Evolutionary conservation across 2,797 vertebrate species (phyloP), one percentile per base, ranked within the genome.

Genomic region (Myotis findleyi): DNA sequence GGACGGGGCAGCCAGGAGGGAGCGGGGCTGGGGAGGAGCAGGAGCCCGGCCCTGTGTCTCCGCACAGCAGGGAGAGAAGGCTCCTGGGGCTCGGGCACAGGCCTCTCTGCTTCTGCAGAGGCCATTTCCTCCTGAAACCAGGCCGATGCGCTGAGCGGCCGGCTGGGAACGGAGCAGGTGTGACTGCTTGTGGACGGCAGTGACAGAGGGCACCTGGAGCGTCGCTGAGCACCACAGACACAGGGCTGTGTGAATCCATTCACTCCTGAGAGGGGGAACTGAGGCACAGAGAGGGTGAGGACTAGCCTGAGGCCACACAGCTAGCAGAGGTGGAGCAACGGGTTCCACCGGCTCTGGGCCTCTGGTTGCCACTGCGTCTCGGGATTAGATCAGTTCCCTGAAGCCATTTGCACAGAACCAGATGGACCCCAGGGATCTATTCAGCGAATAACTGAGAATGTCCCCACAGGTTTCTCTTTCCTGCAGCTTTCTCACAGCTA

Each of bases 341-440:
- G 53, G 59, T 4, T 1, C n/a, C 0, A 0, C 23, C 11, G 57
- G 7, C 25, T 13, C 62, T 10, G 4, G 11, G n/a, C 16, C 4
- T 66, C 62, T 20, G 6, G 8, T 62, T 12, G 16, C 71, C 11
- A 0, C 64, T 4, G 44, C 14, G 51, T 23, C 64, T 53, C 33
- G 7, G 87, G 33, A 12, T 27, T 3, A 71, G 80, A 30, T n/a
- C 14, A 13, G 0, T 21, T 66, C 4, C 1, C 38, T 55, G 27
- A 49, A 41, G 41, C 75, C 20, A 6, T 30, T 3, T 38, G 51
- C 33, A 17, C 41, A 16, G 41, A 44, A 47, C 41, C 53, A 33
- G 41, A 0, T 1, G 33, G 80, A 25, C 80, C 62, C 33, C 0
- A 5, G 47, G 7, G 49, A 3, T 21, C 62, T 51, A 0, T 9